A percentile compares a stretch with the other conserved stretches of the same genome.
phyloP scores from a whole-genome alignment of 64 coral and sea anemone genomes.

The Montipora capricornis region DNA sequence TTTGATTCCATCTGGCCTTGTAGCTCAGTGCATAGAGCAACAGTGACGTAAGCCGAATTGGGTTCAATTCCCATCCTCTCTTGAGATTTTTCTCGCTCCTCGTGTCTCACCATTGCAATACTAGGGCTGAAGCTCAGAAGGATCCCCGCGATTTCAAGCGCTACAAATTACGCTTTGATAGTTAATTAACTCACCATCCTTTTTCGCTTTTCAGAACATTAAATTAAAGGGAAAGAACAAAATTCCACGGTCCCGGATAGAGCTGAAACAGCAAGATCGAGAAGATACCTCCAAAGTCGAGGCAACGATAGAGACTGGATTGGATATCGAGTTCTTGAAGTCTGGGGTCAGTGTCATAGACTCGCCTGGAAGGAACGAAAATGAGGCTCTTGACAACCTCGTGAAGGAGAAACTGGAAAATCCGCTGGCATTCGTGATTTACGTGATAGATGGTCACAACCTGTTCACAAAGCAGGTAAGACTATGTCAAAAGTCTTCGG shows the following conservation, averaged over 20 bases:
- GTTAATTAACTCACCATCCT: not conserved
- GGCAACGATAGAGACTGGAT: constrained; percentile 41
- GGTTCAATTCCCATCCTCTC: no score
- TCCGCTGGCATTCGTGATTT: constrained; percentile 70
- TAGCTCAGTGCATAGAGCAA: no score
- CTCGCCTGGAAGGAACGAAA: constrained; percentile 73
- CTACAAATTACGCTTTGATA: not conserved
- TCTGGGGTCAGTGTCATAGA: constrained; percentile 70
- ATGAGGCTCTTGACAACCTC: constrained; percentile 60
- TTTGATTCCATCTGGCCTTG: no score
- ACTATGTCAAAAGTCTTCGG: not conserved
- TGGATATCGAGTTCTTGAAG: constrained; percentile 69
- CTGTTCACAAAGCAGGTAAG: constrained; percentile 64
- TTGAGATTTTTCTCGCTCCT: no score
- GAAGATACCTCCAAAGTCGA: constrained; percentile 19
- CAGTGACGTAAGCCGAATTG: no score
- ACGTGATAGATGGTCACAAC: constrained; percentile 78
- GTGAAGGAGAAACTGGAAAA: constrained; percentile 59
- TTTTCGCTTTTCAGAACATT: not conserved
- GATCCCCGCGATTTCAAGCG: no score
- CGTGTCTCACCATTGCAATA: no score
- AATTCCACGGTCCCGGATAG: constrained; percentile 66
- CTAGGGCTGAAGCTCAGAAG: no score
- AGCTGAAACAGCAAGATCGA: constrained; percentile 55
- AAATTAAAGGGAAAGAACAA: constrained; percentile 17